Conservation (phyloP, 2,797 vertebrate species). For the Pseudochromis fuscus region DNA sequence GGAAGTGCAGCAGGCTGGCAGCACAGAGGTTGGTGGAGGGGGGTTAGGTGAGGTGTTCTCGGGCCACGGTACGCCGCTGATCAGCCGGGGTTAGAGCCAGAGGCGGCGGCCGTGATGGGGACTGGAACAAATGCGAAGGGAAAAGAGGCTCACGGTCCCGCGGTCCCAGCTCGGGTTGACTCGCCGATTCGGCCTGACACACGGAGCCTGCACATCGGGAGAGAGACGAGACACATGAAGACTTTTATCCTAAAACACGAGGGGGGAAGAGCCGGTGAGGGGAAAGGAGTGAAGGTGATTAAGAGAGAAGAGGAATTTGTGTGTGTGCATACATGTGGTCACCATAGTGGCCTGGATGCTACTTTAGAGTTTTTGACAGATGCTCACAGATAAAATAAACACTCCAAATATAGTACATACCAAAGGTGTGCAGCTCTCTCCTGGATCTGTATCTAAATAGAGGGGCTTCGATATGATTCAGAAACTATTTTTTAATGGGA, state of each 20-base stretch:
- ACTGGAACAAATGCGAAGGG: constrained; percentile 68
- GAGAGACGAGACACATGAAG: constrained; percentile 43
- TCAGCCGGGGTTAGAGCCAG: constrained; percentile 54
- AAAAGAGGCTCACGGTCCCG: constrained; percentile 66
- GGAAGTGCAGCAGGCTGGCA: constrained; percentile 39
- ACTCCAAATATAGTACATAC: constrained; percentile 57
- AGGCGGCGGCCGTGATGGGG: constrained; percentile 60
- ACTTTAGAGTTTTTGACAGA: constrained; percentile 72
- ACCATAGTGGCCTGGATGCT: constrained; percentile 30
- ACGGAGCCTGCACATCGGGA: constrained; percentile 39
- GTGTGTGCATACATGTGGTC: constrained; percentile 32
- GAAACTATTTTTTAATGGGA: too few species aligned
- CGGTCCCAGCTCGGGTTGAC: constrained; percentile 35
- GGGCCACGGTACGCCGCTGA: constrained; percentile 23
- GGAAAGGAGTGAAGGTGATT: constrained; percentile 20
- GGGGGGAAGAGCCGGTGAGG: not conserved
- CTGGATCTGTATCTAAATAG: too few species aligned
- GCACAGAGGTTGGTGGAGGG: constrained; percentile 20
- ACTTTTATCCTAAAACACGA: constrained; percentile 19
- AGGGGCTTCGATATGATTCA: too few species aligned
- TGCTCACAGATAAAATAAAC: constrained; percentile 68
- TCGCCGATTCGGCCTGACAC: constrained; percentile 64
- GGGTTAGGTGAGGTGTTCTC: constrained; percentile 61
- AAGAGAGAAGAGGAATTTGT: constrained; percentile 17
- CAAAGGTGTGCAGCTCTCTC: too few species aligned